phyloP scores from a whole-genome alignment of 2,888 invertebrate species.

The Drosophila nigricruria region DNA sequence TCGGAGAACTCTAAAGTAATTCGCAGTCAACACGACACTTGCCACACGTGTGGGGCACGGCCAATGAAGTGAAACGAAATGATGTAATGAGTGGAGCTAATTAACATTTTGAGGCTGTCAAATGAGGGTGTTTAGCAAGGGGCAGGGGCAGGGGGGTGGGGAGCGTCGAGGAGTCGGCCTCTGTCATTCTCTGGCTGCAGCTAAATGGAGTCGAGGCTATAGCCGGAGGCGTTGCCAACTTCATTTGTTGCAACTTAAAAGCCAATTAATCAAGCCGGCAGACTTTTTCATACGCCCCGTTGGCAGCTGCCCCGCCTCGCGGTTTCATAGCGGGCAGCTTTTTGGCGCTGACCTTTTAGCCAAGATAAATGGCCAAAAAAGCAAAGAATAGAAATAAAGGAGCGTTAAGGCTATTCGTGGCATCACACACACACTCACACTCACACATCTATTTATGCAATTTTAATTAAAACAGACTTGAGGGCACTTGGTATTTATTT shows the following conservation, averaged over 20 bases:
- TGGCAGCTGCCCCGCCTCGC: conserved; percentile 4
- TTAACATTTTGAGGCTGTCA: conserved; percentile 60
- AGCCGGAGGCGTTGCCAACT: conserved; percentile 52
- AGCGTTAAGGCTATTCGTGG: conserved; percentile 31
- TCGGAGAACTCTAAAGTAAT: conserved; percentile 42
- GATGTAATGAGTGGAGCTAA: conserved; percentile 70
- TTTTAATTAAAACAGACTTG: conserved; percentile 74
- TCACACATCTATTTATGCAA: conserved; percentile 61
- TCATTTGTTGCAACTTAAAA: conserved; percentile 75
- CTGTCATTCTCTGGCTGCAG: conserved; percentile 43
- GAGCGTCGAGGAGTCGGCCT: conserved; percentile 5
- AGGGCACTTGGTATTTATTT: conserved; percentile 14
- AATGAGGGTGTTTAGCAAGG: not conserved
- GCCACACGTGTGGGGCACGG: conserved; percentile 25
- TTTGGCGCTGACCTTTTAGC: conserved; percentile 66
- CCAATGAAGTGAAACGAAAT: conserved; percentile 42
- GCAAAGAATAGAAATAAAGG: conserved; percentile 13
- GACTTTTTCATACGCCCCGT: conserved; percentile 72
- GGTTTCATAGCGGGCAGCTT: conserved; percentile 9
- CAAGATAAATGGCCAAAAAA: conserved; percentile 49
- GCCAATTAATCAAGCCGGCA: conserved; percentile 75
- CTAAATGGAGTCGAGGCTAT: conserved; percentile 15
- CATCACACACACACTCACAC: conserved; percentile 50
- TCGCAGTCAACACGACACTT: conserved; percentile 44
- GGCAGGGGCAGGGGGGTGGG: too few species aligned